Conservation (phyloP, 2,888 invertebrate genomes). For the Agonopterix arenella region DNA sequence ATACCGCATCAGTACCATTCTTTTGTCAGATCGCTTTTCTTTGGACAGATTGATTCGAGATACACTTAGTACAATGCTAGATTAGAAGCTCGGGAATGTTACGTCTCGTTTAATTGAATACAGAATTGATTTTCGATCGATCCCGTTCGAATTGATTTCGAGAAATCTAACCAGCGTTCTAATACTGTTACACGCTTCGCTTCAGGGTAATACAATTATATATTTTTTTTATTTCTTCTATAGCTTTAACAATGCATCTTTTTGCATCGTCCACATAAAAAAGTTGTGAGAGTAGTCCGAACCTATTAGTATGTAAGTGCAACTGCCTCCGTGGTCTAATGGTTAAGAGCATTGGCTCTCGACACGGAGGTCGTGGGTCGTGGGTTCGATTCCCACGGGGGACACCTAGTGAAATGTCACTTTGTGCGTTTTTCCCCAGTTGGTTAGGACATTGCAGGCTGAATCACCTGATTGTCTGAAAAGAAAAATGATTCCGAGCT, state of each 20-base stretch:
- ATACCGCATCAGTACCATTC: slow-evolving; percentile 55
- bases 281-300: too few relatives aligned
- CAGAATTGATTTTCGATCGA: slow-evolving; percentile 61
- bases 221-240: slow-evolving; percentile 26
- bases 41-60: slow-evolving; percentile 60
- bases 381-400: too few relatives aligned
- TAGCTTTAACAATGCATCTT: neutral
- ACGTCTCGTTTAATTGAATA: slow-evolving; percentile 63
- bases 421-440: too few relatives aligned
- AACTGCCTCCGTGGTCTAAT: too few relatives aligned
- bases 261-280: too few relatives aligned
- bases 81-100: slow-evolving; percentile 62
- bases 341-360: too few relatives aligned
- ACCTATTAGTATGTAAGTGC: too few relatives aligned
- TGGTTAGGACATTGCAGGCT: too few relatives aligned
- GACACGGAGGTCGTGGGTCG: too few relatives aligned
- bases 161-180: slow-evolving; percentile 43
- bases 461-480: too few relatives aligned
- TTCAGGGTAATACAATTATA: slow-evolving; percentile 40
- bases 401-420: too few relatives aligned
- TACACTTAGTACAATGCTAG: slow-evolving; percentile 56
- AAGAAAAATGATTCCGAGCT: too few relatives aligned
- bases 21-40: slow-evolving; percentile 60
- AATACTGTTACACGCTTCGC: slow-evolving; percentile 45
- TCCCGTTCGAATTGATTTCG: slow-evolving; percentile 56